phyloP scores from a whole-genome alignment of 2,888 invertebrate genomes.

The Microdon myrmicae region DNA sequence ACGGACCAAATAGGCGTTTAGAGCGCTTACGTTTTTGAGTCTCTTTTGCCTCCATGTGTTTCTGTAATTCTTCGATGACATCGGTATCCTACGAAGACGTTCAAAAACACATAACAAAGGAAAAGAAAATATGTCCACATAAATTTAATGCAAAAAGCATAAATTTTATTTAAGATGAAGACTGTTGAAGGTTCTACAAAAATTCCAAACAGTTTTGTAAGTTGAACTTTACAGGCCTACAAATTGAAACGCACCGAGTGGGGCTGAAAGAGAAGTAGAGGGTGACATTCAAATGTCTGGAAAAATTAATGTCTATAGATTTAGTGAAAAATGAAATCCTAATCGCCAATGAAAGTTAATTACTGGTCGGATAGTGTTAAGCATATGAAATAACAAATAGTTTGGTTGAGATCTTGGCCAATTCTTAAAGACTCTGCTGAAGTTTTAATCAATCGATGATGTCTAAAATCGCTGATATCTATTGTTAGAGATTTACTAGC shows the following conservation, averaged over 20 bases:
- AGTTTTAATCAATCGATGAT: too few species aligned
- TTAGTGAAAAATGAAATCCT: too few species aligned
- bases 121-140: conserved; percentile 18
- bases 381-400: too few species aligned
- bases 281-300: conserved; percentile 30
- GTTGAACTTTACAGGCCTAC: conserved; percentile 14
- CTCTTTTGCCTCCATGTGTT: conserved; percentile 67
- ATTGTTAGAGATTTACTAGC: too few species aligned
- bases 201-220: too few species aligned
- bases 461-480: too few species aligned
- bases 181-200: too few species aligned
- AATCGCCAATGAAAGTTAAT: too few species aligned
- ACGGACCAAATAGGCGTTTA: conserved; percentile 70
- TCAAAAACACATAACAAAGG: conserved; percentile 34
- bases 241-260: conserved; percentile 42
- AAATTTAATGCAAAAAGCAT: conserved; percentile 2
- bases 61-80: conserved; percentile 68
- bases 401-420: too few species aligned
- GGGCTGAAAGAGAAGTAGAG: conserved; percentile 47
- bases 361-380: too few species aligned
- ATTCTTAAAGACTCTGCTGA: too few species aligned
- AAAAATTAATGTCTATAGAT: too few species aligned
- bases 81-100: conserved; percentile 59
- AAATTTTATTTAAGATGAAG: conserved; percentile 15
- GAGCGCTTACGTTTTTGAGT: conserved; percentile 67